Evolutionary conservation across 2,797 vertebrate genomes (phyloP).

Genomic region (Poecilia picta): DNA sequence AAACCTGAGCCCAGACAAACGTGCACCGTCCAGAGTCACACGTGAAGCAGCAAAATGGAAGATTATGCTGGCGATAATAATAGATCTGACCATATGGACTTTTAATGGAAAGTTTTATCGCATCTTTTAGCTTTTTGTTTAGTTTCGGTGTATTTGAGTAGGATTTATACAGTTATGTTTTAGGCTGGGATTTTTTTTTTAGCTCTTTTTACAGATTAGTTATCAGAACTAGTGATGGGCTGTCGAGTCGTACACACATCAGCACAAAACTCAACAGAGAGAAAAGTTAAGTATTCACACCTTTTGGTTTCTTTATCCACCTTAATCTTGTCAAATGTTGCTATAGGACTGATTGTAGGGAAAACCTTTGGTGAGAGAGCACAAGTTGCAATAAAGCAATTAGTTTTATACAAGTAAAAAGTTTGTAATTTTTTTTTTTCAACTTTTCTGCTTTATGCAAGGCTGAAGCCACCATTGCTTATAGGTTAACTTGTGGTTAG

Average conservation of each 20-base stretch:
- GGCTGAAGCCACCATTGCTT: neutral
- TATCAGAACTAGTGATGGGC: neutral
- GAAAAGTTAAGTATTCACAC: neutral
- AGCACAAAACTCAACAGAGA: neutral
- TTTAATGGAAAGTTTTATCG: neutral
- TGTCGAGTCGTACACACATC: neutral
- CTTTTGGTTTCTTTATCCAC: neutral
- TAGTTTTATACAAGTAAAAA: neutral
- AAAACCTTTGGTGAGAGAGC: neutral
- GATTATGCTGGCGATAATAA: neutral
- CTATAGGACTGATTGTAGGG: neutral
- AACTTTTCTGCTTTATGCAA: neutral
- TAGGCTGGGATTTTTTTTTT: neutral
- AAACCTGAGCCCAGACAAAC: conserved; percentile 37
- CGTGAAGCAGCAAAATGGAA: conserved; percentile 38
- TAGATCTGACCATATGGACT: neutral
- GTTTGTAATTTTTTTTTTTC: neutral
- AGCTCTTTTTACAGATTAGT: neutral
- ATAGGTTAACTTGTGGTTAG: neutral
- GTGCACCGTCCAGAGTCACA: conserved; percentile 32
- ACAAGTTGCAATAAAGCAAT: neutral
- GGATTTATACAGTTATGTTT: neutral
- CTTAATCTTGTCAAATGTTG: neutral
- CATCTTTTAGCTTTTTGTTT: too few relatives aligned
- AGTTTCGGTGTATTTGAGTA: neutral